Percentiles rank a stretch among this genome's conserved stretches.
Conservation (phyloP, 2,113 vertebrate species). For the Polyodon spathula region DNA sequence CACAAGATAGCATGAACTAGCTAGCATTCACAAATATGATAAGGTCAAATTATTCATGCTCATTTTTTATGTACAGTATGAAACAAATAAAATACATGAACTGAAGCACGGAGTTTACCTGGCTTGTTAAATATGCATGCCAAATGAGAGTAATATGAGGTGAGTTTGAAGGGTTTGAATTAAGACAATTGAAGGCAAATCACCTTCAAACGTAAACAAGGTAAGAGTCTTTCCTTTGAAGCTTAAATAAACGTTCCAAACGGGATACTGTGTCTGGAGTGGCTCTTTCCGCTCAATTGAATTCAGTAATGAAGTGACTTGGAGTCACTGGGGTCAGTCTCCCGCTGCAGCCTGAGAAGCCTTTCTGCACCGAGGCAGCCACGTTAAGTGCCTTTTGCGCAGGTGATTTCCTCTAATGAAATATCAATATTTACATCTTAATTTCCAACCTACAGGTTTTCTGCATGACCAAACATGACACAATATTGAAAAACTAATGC, state of each 20-base stretch:
- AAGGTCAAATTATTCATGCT: too few relatives aligned
- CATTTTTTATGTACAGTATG: too few relatives aligned
- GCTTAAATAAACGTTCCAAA: slow-evolving; percentile 65
- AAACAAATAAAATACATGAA: too few relatives aligned
- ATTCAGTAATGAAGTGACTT: slow-evolving; percentile 72
- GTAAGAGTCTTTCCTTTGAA: slow-evolving; percentile 48
- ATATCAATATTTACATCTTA: slow-evolving; percentile 73
- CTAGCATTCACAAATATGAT: too few relatives aligned
- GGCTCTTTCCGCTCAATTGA: slow-evolving; percentile 70
- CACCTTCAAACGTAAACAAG: too few relatives aligned
- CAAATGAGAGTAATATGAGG: too few relatives aligned
- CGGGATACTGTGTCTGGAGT: slow-evolving; percentile 63
- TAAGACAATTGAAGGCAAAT: too few relatives aligned
- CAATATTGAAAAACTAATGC: slow-evolving; percentile 56
- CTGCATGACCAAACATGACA: slow-evolving; percentile 59
- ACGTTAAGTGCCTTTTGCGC: slow-evolving; percentile 56
- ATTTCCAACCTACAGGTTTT: slow-evolving; percentile 58
- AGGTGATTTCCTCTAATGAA: slow-evolving; percentile 64
- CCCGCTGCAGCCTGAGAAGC: slow-evolving; percentile 51
- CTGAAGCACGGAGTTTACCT: too few relatives aligned
- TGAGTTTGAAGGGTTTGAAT: slow-evolving; percentile 52
- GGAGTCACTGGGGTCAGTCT: slow-evolving; percentile 53
- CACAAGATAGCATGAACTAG: too few relatives aligned
- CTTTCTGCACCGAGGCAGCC: slow-evolving; percentile 44
- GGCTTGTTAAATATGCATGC: too few relatives aligned